Evolutionary conservation across 1,140 invertebrate genomes (phyloP).

Genomic region (Tetramorium alpestre): DNA sequence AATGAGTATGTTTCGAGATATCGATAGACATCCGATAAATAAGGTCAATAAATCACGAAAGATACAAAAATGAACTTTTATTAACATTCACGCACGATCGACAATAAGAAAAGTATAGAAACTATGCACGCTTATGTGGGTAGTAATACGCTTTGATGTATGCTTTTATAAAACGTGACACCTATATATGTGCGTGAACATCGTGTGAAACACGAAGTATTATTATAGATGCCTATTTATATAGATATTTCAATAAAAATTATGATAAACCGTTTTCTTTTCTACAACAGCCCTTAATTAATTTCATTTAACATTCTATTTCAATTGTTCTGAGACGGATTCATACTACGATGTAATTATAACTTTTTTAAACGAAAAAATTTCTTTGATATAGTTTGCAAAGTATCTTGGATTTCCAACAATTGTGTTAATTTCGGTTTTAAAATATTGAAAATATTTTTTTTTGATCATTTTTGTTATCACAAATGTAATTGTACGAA

Average conservation of each 20-base stretch:
- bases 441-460: background rate
- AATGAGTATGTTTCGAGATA: background rate
- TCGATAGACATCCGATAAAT: background rate
- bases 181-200: background rate
- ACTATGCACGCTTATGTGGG: constrained; percentile 19
- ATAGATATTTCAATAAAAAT: constrained; percentile 57
- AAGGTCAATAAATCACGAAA: background rate
- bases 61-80: background rate
- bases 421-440: background rate
- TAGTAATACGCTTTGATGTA: constrained; percentile 32
- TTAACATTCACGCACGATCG: constrained; percentile 33
- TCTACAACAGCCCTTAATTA: background rate
- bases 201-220: background rate
- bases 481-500: background rate
- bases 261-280: constrained; percentile 1
- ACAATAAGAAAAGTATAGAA: constrained; percentile 43
- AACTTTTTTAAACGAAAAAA: background rate
- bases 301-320: background rate
- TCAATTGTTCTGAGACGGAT: background rate
- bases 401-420: background rate
- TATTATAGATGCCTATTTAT: constrained; percentile 58
- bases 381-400: background rate
- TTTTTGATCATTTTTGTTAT: background rate
- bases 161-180: constrained; percentile 17
- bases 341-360: background rate